These are phyloP conservation scores for Epinephelus awoara DNA, from an alignment of 2,797 vertebrate genomes.

Conservation along the genomic window DNA sequence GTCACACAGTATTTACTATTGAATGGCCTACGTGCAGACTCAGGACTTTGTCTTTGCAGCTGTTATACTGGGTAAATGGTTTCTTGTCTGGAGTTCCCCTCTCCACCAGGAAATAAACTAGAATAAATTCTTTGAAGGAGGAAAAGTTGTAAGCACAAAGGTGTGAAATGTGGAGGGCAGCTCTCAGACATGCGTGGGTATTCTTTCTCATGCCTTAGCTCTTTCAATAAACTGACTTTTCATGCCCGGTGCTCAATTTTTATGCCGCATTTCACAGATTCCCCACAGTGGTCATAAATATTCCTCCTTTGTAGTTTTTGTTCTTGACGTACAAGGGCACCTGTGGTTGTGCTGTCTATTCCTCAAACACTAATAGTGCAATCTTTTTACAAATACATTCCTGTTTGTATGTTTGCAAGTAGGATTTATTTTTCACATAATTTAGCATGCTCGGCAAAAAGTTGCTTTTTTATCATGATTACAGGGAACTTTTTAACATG, in stretches of 20 bases:
- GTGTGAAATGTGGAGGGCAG: slow-evolving; percentile 55
- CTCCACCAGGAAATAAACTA: slow-evolving; percentile 29
- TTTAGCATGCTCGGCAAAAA: neutral
- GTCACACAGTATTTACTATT: slow-evolving; percentile 36
- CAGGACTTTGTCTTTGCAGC: slow-evolving; percentile 17
- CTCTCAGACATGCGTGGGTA: slow-evolving; percentile 36
- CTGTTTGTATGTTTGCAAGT: slow-evolving; percentile 9
- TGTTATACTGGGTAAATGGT: slow-evolving; percentile 5
- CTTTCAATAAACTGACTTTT: slow-evolving; percentile 58
- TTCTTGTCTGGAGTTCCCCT: slow-evolving; percentile 18
- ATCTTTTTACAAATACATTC: neutral
- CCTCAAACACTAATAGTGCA: neutral
- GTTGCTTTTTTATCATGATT: neutral
- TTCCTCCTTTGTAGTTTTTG: slow-evolving; percentile 39
- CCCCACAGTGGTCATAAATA: slow-evolving; percentile 39
- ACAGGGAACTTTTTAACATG: neutral
- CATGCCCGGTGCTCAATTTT: slow-evolving; percentile 40
- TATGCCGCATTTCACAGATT: slow-evolving; percentile 59
- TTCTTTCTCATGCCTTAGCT: slow-evolving; percentile 51
- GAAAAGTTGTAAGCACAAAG: slow-evolving; percentile 29
- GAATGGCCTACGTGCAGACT: neutral
- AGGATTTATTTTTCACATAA: neutral
- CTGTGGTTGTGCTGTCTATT: slow-evolving; percentile 8
- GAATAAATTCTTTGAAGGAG: slow-evolving; percentile 25
- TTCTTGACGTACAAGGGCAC: slow-evolving; percentile 44